Evolutionary conservation across 2,113 vertebrate species (phyloP), one percentile per base, ranked within the genome.

Genomic region (Platysternon megacephalum): DNA sequence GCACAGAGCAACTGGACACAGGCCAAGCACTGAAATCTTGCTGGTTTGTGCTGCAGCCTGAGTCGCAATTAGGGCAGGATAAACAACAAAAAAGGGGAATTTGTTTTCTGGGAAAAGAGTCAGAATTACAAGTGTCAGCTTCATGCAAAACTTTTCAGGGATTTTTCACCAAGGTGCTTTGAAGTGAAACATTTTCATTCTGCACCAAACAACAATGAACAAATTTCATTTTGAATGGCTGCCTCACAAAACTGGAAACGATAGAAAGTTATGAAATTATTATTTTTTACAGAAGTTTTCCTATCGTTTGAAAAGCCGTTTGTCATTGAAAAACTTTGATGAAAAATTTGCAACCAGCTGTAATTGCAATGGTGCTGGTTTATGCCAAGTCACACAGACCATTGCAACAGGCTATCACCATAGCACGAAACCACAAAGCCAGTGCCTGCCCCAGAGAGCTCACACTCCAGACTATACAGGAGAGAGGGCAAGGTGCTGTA

Each of bases 381-480:
- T 44, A 52, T 1, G 24, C 13, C 5, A 28, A 56, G 53, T 10
- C 58, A 86, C 49, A 48, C n/a, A 29, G 9, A 42, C 44, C 35
- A 19, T 76, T 79, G 42, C 80, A 85, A 0, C 44, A 49, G 22
- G 82, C 74, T 2, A 24, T 7, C n/a, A 3, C 17, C 35, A 79
- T 1, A 52, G 42, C 2, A 17, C 29, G 76, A 87, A 48, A n/a
- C 29, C 65, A 72, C 72, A 44, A 11, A 74, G 39, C n/a, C 72
- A 76, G 72, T 44, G 11, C 74, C 42, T 46, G 12, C 5, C 22
- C 42, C 35, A 44, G 58, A 79, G 72, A 85, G 74, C 4, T n/a
- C n/a, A 44, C 0, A 2, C 28, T 8, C 88, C 7, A 48, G 84
- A 39, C 2, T 24, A n/a, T 2, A 0, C 2, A 68, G 39, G 28